Percentiles rank a stretch among this genome's conserved stretches.
These are phyloP conservation scores for Malacoctenus gilli DNA, from an alignment of 2,797 vertebrate genomes.

Conservation along the genomic window DNA sequence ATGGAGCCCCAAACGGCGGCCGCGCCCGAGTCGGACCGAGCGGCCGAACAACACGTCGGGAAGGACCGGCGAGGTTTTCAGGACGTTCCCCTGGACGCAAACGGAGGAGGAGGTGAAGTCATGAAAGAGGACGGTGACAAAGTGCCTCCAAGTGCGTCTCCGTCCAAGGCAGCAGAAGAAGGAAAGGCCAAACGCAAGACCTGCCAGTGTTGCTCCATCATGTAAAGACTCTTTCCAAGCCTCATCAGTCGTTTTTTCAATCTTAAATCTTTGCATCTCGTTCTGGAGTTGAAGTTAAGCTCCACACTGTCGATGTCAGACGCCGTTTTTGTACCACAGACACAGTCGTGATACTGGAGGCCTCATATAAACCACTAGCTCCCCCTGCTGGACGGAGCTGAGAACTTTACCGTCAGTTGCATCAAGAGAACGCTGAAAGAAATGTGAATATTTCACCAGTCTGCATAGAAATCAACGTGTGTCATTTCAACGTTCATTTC, in stretches of 20 bases:
- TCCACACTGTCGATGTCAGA: conserved; percentile 9
- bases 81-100: conserved; percentile 55
- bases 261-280: too few relatives aligned
- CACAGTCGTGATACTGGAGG: too few relatives aligned
- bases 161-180: conserved; percentile 26
- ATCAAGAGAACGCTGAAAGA: too few relatives aligned
- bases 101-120: conserved; percentile 22
- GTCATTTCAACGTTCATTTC: too few relatives aligned
- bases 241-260: too few relatives aligned
- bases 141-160: conserved; percentile 8
- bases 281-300: too few relatives aligned
- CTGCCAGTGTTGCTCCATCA: conserved; percentile 79
- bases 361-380: conserved; percentile 22
- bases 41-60: conserved; percentile 1
- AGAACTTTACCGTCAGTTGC: conserved; percentile 37
- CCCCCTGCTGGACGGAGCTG: conserved; percentile 62
- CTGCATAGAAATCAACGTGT: too few relatives aligned
- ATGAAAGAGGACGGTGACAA: conserved; percentile 29
- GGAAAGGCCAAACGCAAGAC: conserved; percentile 60
- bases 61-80: conserved; percentile 38
- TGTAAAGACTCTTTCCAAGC: conserved; percentile 59
- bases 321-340: background rate
- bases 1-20: conserved; percentile 16
- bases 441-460: too few relatives aligned
- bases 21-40: conserved; percentile 1